phyloP scores from a whole-genome alignment of 2,113 vertebrate genomes.

The Pituophis catenifer region DNA sequence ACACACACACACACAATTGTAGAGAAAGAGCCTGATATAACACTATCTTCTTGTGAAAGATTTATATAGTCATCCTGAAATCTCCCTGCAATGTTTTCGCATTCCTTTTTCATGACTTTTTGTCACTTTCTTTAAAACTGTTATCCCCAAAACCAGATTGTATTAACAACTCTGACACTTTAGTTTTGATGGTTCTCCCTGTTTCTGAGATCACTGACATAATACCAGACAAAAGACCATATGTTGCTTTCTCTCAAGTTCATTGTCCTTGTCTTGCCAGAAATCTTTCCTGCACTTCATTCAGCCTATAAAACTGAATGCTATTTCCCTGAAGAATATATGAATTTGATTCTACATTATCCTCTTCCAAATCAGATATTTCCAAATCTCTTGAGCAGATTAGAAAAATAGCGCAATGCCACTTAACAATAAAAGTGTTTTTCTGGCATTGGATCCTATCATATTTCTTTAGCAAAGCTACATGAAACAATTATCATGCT shows the following conservation, averaged over 20 bases:
- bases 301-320: neutral
- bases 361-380: neutral
- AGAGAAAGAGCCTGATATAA: neutral
- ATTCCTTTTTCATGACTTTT: neutral
- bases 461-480: neutral
- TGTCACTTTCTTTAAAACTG: neutral
- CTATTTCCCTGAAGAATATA: neutral
- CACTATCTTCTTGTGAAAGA: neutral
- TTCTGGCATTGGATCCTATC: neutral
- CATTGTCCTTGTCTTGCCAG: neutral
- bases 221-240: neutral
- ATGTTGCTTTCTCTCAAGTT: neutral
- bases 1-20: neutral
- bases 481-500: constrained; percentile 28
- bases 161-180: neutral
- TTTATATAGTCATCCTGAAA: neutral
- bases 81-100: neutral
- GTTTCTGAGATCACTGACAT: neutral
- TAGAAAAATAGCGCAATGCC: neutral
- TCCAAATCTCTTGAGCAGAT: neutral
- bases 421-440: neutral
- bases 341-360: neutral
- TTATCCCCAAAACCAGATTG: neutral
- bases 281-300: neutral
- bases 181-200: neutral